A percentile compares a stretch with the other conserved stretches of the same genome.
These are phyloP conservation scores for Pluvialis apricaria DNA, from an alignment of 2,113 vertebrate genomes.

Conservation along the genomic window DNA sequence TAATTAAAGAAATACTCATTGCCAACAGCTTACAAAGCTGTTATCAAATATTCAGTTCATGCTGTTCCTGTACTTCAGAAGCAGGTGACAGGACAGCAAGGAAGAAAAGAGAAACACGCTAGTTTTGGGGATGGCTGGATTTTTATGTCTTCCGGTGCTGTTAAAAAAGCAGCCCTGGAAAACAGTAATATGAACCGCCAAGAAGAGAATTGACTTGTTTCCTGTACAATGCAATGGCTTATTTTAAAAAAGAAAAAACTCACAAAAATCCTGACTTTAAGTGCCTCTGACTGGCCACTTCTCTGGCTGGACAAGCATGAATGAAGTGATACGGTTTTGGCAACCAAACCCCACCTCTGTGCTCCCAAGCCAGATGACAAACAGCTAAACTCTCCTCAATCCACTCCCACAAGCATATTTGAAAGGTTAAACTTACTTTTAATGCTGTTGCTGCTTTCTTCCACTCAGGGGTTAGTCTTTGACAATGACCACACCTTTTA, in stretches of 20 bases:
- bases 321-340: neutral
- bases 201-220: neutral
- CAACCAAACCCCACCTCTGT: neutral
- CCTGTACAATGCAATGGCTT: neutral
- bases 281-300: neutral
- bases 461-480: slow-evolving; percentile 88
- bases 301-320: neutral
- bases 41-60: neutral
- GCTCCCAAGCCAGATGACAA: neutral
- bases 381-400: neutral
- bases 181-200: neutral
- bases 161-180: neutral
- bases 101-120: neutral
- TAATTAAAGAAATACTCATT: neutral
- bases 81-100: neutral
- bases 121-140: neutral
- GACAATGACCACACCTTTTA: slow-evolving; percentile 94
- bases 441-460: slow-evolving; percentile 93
- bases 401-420: neutral
- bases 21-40: neutral
- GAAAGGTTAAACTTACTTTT: slow-evolving; percentile 80
- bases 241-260: neutral
- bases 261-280: neutral
- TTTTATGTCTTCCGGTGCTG: neutral
- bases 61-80: neutral